Evolutionary conservation across 2,113 vertebrate genomes (phyloP), one percentile per base, ranked within the genome.

Genomic region (Balaeniceps rex): DNA sequence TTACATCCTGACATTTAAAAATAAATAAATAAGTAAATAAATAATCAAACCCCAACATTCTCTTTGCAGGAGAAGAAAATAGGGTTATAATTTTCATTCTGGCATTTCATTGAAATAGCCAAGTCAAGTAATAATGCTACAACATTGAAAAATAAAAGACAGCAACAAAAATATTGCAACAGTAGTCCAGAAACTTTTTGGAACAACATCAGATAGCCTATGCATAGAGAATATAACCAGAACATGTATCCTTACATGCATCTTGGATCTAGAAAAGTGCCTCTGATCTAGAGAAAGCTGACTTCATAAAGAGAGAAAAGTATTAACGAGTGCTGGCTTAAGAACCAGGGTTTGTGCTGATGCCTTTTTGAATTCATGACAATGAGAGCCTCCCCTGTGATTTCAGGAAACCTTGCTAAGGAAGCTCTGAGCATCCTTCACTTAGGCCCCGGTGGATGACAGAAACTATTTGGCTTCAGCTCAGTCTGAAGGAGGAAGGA

Each of bases 401-500:
- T 71, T 87, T 84, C 64, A 84, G 69, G 9, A 82, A 89, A 79
- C 55, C 28, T 94, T 88, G 34, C 44, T 93, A 47, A 84, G 42
- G 65, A 91, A 68, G 11, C 11, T 14, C 61, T 78, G 44, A 78
- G 13, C 57, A n/a, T 78, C 74, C 61, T 89, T 89, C 69, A n/a
- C n/a, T 58, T 34, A 19, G 38, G 84, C 60, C 10, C 38, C 42
- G 21, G 34, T 42, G 44, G 46, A 78, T 84, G 24, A 54, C 42
- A 63, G 40, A 88, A 94, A 94, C 75, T 80, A 70, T 51, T 74
- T 38, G 9, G 19, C 69, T 87, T 84, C 51, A 92, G 6, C 18
- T 87, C 31, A 47, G 13, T 47, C 24, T 87, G 60, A 94, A 88
- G 25, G 12, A 72, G 23, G 23, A 86, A 63, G 42, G 21, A 81